Evolutionary conservation across 2,888 invertebrate species (phyloP).

Genomic region (Sphaerophoria rueppellii): DNA sequence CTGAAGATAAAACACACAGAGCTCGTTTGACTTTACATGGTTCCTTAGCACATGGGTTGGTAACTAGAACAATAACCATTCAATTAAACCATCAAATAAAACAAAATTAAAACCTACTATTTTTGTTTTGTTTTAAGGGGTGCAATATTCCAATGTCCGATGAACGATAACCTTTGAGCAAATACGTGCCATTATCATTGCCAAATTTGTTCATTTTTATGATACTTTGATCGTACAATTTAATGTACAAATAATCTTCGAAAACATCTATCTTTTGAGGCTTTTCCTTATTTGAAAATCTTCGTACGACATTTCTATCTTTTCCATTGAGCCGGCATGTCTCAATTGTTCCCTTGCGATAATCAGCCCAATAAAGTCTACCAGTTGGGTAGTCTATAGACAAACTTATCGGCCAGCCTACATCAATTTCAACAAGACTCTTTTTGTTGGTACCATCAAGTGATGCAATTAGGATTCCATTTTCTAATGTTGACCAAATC

Average conservation of each 20-base stretch:
- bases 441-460: constrained; percentile 86
- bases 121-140: constrained; percentile 85
- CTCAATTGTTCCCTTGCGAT: constrained; percentile 89
- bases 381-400: constrained; percentile 89
- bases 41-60: constrained; percentile 85
- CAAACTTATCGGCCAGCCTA: constrained; percentile 89
- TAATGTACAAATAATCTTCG: constrained; percentile 87
- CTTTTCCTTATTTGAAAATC: constrained; percentile 84
- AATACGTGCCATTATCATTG: constrained; percentile 83
- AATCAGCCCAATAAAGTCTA: constrained; percentile 93
- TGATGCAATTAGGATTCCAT: constrained; percentile 85
- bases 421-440: constrained; percentile 84
- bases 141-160: constrained; percentile 88
- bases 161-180: constrained; percentile 84
- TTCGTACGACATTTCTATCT: constrained; percentile 85
- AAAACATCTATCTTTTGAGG: constrained; percentile 89
- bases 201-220: constrained; percentile 87
- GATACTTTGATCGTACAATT: constrained; percentile 86
- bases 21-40: constrained; percentile 85
- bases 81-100: background rate
- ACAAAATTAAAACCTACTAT: constrained; percentile 79
- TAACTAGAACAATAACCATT: constrained; percentile 76
- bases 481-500: constrained; percentile 90
- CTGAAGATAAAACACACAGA: constrained; percentile 84
- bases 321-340: constrained; percentile 87